Conservation (phyloP, 2,888 invertebrate species). For the Stenotaenia linearis region DNA sequence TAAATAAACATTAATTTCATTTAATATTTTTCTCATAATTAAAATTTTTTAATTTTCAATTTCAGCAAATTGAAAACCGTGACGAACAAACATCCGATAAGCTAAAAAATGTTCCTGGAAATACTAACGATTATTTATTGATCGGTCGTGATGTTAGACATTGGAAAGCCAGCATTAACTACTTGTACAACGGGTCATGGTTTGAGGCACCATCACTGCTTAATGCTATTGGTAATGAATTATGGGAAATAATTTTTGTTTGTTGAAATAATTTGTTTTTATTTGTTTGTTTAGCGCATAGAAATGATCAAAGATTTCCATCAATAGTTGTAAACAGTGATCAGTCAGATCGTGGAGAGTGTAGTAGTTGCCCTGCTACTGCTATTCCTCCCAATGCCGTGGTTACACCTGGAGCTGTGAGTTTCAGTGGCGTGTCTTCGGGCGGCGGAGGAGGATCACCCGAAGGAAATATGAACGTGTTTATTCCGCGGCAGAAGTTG, state of each 20-base stretch:
- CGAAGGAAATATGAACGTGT: conserved; percentile 37
- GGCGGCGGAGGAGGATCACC: neutral
- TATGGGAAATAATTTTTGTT: neutral
- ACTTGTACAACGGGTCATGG: conserved; percentile 39
- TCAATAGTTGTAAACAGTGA: conserved; percentile 39
- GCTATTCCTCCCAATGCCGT: neutral
- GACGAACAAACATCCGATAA: conserved; percentile 8
- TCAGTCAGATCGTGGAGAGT: neutral
- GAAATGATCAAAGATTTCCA: conserved; percentile 49
- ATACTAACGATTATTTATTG: conserved; percentile 51
- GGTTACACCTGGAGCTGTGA: neutral
- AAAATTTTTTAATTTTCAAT: neutral
- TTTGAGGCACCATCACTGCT: conserved; percentile 37
- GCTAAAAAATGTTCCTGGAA: conserved; percentile 50
- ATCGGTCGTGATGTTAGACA: conserved; percentile 59
- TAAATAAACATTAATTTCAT: neutral
- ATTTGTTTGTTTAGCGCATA: conserved; percentile 49
- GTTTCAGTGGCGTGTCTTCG: neutral
- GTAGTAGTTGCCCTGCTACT: neutral
- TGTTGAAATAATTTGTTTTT: conserved; percentile 29
- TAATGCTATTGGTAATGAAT: conserved; percentile 35
- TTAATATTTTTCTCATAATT: neutral
- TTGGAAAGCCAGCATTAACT: conserved; percentile 55
- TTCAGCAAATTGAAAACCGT: conserved; percentile 3
- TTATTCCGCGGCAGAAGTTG: conserved; percentile 61